Base-by-base conservation (phyloP, 2,888 invertebrate species). In the Chalcis sispes region DNA sequence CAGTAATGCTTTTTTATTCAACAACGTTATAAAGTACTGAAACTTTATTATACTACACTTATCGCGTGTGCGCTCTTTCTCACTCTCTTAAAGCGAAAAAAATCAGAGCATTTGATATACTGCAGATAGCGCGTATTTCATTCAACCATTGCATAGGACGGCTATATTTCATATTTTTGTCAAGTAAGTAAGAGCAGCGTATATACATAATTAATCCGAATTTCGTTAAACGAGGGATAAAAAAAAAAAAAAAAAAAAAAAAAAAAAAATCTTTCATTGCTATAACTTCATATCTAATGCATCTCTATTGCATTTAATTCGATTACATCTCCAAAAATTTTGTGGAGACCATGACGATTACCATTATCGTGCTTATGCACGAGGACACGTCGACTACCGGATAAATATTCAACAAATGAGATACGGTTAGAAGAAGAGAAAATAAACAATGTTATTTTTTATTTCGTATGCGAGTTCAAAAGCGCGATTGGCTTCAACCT, bases 291-390 rank as follows among this genome's bases (percentile, higher is more conserved):
- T 65, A 36, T 36, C 64, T 75, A 75, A 75, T 75, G 65, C 66
- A 70, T 70, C 20, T 32, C 8, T 27, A 15, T 29, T n/a, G 29
- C 50, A 8, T 61, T 56, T 72, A 66, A 76, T 72, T 46, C 72
- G 59, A 62, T 61, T 72, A n/a, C n/a, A n/a, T 76, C 71, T 7
- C 62, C 46, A 76, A 61, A 76, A 75, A 56, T 50, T 36, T 40
- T 42, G 32, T 5, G 25, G 1, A 15, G 13, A 42, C 18, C 42
- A 20, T 29, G 58, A 36, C 48, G 20, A 13, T 18, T 27, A 48
- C 27, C 23, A 10, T 15, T 25, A 59, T 40, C 71, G 42, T 71
- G 50, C 25, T 27, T 40, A 67, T 61, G 59, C 66, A 69, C 58
- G 56, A 46, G 23, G 27, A n/a, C 2, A 20, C 48, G 23, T 46